Conservation (phyloP, 2,113 vertebrate species). For the Galbula dea region DNA sequence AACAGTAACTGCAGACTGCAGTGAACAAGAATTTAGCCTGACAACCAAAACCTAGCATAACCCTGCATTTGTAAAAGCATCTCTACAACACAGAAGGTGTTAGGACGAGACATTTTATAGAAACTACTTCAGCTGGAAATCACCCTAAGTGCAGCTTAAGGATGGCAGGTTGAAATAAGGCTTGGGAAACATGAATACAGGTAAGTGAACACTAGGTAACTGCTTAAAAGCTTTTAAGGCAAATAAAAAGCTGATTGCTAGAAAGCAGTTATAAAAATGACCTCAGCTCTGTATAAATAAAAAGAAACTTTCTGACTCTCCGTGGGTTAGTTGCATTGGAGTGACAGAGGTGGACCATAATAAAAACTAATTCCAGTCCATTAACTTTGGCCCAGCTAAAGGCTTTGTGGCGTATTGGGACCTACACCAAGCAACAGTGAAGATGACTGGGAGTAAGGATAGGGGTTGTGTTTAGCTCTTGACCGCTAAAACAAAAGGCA, state of each 20-base stretch:
- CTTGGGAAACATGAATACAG: slow-evolving; percentile 39
- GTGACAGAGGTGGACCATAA: slow-evolving; percentile 22
- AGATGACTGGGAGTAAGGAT: background rate
- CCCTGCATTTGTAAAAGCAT: slow-evolving; percentile 53
- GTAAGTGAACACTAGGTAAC: slow-evolving; percentile 61
- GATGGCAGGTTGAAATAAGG: slow-evolving; percentile 50
- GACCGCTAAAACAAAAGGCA: slow-evolving; percentile 9
- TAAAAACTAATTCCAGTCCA: slow-evolving; percentile 52
- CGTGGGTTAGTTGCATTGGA: slow-evolving; percentile 19
- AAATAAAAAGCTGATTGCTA: slow-evolving; percentile 80
- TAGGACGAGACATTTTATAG: slow-evolving; percentile 39
- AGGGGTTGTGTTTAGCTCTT: background rate
- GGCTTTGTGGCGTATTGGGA: slow-evolving; percentile 49
- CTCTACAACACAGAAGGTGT: slow-evolving; percentile 48
- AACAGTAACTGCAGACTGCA: slow-evolving; percentile 49
- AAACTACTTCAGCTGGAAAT: slow-evolving; percentile 54
- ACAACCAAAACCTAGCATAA: slow-evolving; percentile 55
- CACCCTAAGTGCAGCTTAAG: slow-evolving; percentile 13
- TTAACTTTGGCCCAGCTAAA: slow-evolving; percentile 79
- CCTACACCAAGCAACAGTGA: slow-evolving; percentile 54
- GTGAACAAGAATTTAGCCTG: slow-evolving; percentile 62
- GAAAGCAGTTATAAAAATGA: slow-evolving; percentile 73
- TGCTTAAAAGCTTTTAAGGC: slow-evolving; percentile 79
- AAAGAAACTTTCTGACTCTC: slow-evolving; percentile 47
- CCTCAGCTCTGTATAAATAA: slow-evolving; percentile 65